A percentile compares a stretch with the other conserved stretches of the same genome.
Evolutionary conservation across 2,888 invertebrate genomes (phyloP).

Genomic region (Teinopalpus imperialis): DNA sequence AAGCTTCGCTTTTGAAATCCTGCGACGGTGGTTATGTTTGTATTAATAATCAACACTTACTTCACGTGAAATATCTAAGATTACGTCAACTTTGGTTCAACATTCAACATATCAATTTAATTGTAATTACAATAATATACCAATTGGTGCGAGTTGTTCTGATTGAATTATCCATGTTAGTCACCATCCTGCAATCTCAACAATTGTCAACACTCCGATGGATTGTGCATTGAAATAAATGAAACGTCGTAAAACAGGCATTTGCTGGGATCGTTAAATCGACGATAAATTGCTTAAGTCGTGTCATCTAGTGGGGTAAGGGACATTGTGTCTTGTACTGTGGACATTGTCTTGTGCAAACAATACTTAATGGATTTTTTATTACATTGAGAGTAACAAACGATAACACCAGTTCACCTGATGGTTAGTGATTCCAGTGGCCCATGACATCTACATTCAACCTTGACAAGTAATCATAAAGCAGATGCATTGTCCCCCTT

Average conservation of each 20-base stretch:
- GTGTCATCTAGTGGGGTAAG: constrained; percentile 17
- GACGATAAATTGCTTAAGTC: constrained; percentile 40
- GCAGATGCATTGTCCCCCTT: too few species aligned
- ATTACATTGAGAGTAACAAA: too few species aligned
- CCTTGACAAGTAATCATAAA: too few species aligned
- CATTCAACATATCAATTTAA: constrained; percentile 37
- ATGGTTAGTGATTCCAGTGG: too few species aligned
- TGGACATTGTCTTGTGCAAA: constrained; percentile 7
- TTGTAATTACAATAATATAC: constrained; percentile 45
- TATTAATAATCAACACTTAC: too few species aligned
- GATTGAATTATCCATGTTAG: constrained; percentile 34
- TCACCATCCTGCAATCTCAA: constrained; percentile 42
- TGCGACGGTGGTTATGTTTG: too few species aligned
- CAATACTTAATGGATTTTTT: not conserved
- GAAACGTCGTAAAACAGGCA: constrained; percentile 71
- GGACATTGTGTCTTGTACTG: constrained; percentile 14
- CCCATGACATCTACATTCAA: too few species aligned
- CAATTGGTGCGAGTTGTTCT: constrained; percentile 35
- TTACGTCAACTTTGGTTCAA: not conserved
- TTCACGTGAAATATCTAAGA: not conserved
- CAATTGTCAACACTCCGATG: constrained; percentile 41
- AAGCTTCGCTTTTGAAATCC: too few species aligned
- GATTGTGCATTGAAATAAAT: constrained; percentile 71
- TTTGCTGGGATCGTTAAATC: constrained; percentile 65
- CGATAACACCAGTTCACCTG: too few species aligned